Evolutionary conservation across 1,140 invertebrate genomes (phyloP).

Genomic region (Bombus sylvicola): DNA sequence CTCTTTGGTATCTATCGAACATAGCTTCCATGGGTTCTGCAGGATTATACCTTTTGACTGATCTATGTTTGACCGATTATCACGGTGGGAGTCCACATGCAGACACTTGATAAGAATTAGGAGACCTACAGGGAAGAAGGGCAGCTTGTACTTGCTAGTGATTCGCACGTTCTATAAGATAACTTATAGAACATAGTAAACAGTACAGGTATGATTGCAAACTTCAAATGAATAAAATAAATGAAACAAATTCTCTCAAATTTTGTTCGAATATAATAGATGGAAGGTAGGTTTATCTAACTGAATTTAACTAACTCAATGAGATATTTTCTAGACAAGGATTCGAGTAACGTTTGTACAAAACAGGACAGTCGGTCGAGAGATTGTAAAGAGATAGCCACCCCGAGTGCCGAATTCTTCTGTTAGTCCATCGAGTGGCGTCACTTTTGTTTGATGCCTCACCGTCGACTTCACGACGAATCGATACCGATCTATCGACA

Average conservation of each 20-base stretch:
- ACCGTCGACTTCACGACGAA: conserved; percentile 62
- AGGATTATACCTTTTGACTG: conserved; percentile 58
- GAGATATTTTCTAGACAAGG: not conserved
- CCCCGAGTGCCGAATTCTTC: conserved; percentile 73
- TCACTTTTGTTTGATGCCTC: conserved; percentile 74
- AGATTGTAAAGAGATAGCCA: conserved; percentile 72
- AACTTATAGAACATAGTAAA: too few relatives aligned
- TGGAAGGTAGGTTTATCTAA: too few relatives aligned
- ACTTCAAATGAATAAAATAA: too few relatives aligned
- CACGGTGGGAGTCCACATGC: conserved; percentile 12
- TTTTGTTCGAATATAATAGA: too few relatives aligned
- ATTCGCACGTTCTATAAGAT: too few relatives aligned
- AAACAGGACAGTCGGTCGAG: conserved; percentile 20
- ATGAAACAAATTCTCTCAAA: too few relatives aligned
- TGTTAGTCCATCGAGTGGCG: conserved; percentile 64
- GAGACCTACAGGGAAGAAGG: not conserved
- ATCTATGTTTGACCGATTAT: conserved; percentile 50
- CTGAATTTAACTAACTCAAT: not conserved
- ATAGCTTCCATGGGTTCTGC: conserved; percentile 48
- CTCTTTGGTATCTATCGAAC: conserved; percentile 58
- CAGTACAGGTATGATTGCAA: too few relatives aligned
- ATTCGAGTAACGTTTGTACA: not conserved
- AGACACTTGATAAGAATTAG: conserved; percentile 16
- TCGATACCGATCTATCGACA: conserved; percentile 73
- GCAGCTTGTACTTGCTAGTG: not conserved